These are phyloP conservation scores for Prorops nasuta DNA, from an alignment of 1,140 invertebrate species.

Conservation along the genomic window DNA sequence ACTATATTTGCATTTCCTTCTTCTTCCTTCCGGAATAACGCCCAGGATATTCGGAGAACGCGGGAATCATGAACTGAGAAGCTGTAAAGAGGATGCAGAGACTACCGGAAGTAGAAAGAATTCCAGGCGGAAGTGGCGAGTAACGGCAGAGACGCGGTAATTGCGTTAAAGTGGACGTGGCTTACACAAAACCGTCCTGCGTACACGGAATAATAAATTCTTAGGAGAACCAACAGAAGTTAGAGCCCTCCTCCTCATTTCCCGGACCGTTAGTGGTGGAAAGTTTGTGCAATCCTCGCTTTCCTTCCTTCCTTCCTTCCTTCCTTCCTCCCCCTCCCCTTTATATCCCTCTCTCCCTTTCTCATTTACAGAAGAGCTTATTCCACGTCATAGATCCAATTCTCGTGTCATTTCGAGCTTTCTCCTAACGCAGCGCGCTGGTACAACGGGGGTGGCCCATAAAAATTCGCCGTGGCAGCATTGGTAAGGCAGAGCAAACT, in stretches of 20 bases:
- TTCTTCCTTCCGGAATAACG: constrained; percentile 25
- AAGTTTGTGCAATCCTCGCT: too few relatives aligned
- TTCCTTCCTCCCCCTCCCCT: too few relatives aligned
- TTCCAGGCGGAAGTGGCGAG: neutral
- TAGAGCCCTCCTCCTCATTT: constrained; percentile 33
- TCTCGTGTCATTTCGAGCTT: too few relatives aligned
- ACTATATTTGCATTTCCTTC: constrained; percentile 12
- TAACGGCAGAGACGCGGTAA: too few relatives aligned
- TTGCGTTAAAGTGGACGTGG: constrained; percentile 48
- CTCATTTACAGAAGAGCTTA: too few relatives aligned
- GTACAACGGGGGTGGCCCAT: neutral
- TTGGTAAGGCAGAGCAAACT: too few relatives aligned
- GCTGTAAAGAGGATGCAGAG: neutral
- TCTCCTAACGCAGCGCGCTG: too few relatives aligned
- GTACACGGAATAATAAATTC: constrained; percentile 45
- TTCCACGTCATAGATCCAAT: too few relatives aligned
- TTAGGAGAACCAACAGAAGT: constrained; percentile 34
- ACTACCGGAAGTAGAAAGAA: neutral
- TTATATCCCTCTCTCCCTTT: constrained; percentile 1
- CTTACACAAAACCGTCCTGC: constrained; percentile 30
- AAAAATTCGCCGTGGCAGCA: neutral
- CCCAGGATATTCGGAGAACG: too few relatives aligned
- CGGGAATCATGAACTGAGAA: neutral
- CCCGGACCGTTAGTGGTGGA: constrained; percentile 27
- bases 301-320: too few relatives aligned